Conservation (phyloP, 1,140 invertebrate species). For the Cydia amplana region DNA sequence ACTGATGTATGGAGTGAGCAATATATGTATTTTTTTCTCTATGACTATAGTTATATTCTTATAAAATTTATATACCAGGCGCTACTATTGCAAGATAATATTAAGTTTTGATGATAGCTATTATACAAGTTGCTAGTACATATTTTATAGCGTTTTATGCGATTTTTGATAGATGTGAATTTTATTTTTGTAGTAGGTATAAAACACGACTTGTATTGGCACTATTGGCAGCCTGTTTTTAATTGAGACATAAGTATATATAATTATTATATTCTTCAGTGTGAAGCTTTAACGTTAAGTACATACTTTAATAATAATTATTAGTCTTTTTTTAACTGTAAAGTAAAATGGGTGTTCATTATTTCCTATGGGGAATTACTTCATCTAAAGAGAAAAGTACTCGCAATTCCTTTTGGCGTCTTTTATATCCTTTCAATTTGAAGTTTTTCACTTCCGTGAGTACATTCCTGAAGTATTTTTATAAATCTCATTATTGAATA, state of each 20-base stretch:
- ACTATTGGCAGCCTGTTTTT: background rate
- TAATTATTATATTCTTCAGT: background rate
- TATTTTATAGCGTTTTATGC: constrained; percentile 17
- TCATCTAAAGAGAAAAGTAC: too few species aligned
- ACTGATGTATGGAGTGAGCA: too few species aligned
- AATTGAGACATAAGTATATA: background rate
- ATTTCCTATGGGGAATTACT: too few species aligned
- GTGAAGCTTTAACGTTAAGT: background rate
- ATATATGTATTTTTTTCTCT: too few species aligned
- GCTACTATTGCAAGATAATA: constrained; percentile 3
- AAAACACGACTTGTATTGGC: background rate
- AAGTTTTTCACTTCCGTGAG: constrained; percentile 1
- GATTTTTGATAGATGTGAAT: constrained; percentile 16
- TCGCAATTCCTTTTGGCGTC: background rate
- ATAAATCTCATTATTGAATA: background rate
- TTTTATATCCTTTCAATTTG: background rate
- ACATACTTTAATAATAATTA: background rate
- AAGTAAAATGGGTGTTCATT: too few species aligned
- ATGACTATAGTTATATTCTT: background rate
- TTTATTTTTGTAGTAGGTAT: constrained; percentile 23
- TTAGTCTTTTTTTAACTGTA: too few species aligned
- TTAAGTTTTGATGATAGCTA: constrained; percentile 30
- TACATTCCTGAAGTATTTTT: background rate
- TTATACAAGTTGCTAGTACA: constrained; percentile 31
- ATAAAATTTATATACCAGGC: background rate